phyloP scores from a whole-genome alignment of 2,113 vertebrate genomes.

The Dryoscopus gambensis region DNA sequence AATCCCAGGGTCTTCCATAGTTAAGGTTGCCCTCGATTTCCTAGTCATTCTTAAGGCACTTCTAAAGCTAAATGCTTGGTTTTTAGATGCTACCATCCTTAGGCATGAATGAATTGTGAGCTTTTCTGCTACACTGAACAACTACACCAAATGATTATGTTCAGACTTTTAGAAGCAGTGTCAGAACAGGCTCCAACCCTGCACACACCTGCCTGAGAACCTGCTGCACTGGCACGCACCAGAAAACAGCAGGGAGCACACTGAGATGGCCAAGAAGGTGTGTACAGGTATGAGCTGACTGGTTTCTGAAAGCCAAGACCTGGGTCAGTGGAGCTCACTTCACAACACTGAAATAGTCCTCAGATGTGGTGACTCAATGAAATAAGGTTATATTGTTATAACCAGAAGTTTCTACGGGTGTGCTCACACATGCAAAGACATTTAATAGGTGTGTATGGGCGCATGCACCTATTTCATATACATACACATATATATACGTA shows the following conservation, averaged over 20 bases:
- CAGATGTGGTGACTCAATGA: background rate
- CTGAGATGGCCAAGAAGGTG: background rate
- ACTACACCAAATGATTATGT: background rate
- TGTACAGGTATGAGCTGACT: background rate
- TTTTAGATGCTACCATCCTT: background rate
- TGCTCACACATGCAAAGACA: background rate
- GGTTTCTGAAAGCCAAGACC: background rate
- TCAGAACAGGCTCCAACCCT: background rate
- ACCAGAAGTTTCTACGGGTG: background rate
- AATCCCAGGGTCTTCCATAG: background rate
- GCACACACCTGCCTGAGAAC: background rate
- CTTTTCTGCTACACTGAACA: background rate
- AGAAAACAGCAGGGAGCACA: background rate
- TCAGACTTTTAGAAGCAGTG: background rate
- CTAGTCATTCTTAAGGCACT: background rate
- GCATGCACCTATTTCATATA: background rate
- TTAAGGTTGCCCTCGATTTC: background rate
- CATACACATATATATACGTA: too few relatives aligned
- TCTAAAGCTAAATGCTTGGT: background rate
- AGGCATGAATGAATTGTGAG: background rate
- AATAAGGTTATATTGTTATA: background rate
- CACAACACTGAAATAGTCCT: background rate
- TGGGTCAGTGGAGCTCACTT: background rate
- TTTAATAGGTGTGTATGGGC: background rate
- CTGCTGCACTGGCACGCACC: rapidly evolving